Evolutionary conservation across 2,113 vertebrate genomes (phyloP), one percentile per base, ranked within the genome.

Genomic region (Nothoprocta perdicaria): DNA sequence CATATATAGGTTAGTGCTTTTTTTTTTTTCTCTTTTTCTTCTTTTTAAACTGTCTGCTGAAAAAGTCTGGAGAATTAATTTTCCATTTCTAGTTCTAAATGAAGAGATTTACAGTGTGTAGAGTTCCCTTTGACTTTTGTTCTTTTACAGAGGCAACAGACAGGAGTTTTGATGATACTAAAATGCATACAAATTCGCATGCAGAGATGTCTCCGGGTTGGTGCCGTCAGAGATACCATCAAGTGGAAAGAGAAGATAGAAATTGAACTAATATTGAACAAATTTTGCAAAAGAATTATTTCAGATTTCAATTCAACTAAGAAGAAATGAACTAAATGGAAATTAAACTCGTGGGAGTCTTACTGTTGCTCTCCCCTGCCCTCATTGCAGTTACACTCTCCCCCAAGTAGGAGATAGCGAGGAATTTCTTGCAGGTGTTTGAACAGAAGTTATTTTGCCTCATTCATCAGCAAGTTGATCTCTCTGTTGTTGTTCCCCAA

Each of bases 61-160:
- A 90, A 80, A 93, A 89, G 69, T 88, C 15, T 26, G 77, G 93
- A 82, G 95, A 93, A 86, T 78, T 75, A 85, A 77, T 95, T 96
- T 95, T 91, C 80, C 75, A 67, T 85, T 89, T 93, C 27, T 63
- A 68, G 78, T 66, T 96, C 72, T 75, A 92, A 86, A 84, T 69
- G 85, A 90, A 43, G 45, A 82, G 29, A 40, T 74, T 72, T 81
- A 50, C 81, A 52, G 40, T 29, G 4, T 35, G 14, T 80, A 4
- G 15, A 43, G 52, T 65, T 90, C 84, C 74, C 45, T 62, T 85
- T 94, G 74, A 83, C 48, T 21, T 93, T 87, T 94, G 15, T 74
- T 35, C 7, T 26, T 17, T 71, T 46, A 4, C 19, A 24, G 57
- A 27, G 88, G 35, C 62, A 79, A 48, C 48, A 81, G 73, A 48